These are phyloP conservation scores for Seriola dumerili DNA, from an alignment of 2,113 vertebrate species.

Conservation along the genomic window DNA sequence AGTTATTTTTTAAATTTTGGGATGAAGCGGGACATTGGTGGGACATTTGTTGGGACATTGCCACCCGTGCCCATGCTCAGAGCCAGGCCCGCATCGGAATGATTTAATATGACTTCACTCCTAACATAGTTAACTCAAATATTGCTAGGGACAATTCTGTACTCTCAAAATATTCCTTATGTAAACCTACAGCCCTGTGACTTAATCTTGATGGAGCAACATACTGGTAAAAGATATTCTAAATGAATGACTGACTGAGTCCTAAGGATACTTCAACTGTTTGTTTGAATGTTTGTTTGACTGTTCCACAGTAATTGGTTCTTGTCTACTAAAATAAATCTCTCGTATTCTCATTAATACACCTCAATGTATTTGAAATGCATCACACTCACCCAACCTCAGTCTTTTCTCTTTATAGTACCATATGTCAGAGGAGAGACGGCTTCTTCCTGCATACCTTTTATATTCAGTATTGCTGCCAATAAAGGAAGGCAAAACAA, in stretches of 20 bases:
- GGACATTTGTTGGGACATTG: too few species aligned
- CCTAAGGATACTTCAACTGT: conserved; percentile 2
- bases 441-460: conserved; percentile 16
- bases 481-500: conserved; percentile 51
- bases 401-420: conserved; percentile 1
- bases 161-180: too few species aligned
- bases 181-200: too few species aligned
- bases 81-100: too few species aligned
- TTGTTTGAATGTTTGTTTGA: neutral
- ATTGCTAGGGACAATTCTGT: too few species aligned
- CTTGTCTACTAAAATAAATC: conserved; percentile 3
- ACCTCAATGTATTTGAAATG: conserved; percentile 18
- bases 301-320: neutral
- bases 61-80: too few species aligned
- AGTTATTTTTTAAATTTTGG: too few species aligned
- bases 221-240: neutral
- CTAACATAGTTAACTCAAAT: too few species aligned
- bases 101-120: too few species aligned
- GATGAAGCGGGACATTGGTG: too few species aligned
- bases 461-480: conserved; percentile 16
- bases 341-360: conserved; percentile 15
- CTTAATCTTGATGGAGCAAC: too few species aligned
- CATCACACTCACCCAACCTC: conserved; percentile 1
- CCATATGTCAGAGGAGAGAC: conserved; percentile 28
- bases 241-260: neutral